Percentiles rank a stretch among this genome's conserved stretches.
Evolutionary conservation across 2,113 vertebrate genomes (phyloP).

Genomic region (Pseudonaja textilis): DNA sequence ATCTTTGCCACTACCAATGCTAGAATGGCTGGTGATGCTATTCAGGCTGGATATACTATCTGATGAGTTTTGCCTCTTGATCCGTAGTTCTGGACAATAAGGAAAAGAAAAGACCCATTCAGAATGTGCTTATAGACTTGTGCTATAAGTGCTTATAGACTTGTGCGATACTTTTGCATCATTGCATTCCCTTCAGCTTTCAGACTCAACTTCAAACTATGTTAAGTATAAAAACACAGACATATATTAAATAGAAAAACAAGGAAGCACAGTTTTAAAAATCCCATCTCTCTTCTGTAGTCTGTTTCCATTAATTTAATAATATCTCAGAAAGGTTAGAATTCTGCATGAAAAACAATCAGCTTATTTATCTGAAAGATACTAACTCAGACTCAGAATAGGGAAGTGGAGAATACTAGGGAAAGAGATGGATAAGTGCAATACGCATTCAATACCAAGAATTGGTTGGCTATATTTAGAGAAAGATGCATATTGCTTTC

Average conservation of each 20-base stretch:
- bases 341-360: neutral
- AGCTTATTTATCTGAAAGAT: neutral
- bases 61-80: slow-evolving; percentile 92
- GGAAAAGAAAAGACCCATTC: neutral
- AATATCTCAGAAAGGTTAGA: neutral
- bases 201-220: neutral
- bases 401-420: neutral
- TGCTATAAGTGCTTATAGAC: neutral
- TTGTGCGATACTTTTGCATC: neutral
- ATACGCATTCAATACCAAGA: neutral
- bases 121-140: neutral
- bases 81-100: slow-evolving; percentile 76
- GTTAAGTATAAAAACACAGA: neutral
- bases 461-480: neutral
- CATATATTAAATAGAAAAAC: neutral
- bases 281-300: neutral
- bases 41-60: slow-evolving; percentile 96
- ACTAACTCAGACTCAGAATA: neutral
- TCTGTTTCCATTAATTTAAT: neutral
- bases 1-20: slow-evolving; percentile 88
- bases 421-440: neutral
- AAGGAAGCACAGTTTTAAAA: neutral
- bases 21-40: slow-evolving; percentile 93
- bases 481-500: neutral
- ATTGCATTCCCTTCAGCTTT: rapidly evolving